Percentiles rank a stretch among this genome's conserved stretches.
phyloP scores from a whole-genome alignment of 2,888 invertebrate genomes.

The Rapana venosa region DNA sequence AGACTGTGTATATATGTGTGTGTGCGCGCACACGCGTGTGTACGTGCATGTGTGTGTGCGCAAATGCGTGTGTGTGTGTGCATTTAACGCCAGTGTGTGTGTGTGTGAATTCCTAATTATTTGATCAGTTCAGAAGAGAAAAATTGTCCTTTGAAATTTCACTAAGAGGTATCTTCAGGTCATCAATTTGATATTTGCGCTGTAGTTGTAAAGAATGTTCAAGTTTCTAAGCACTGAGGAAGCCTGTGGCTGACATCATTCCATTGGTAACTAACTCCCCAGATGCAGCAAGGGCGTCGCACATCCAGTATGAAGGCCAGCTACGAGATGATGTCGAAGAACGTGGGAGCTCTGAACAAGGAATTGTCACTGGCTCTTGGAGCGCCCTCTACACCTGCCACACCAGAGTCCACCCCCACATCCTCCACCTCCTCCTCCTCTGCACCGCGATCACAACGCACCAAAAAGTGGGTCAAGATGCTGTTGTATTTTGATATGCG shows the following conservation, averaged over 20 bases:
- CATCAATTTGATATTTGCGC: no score
- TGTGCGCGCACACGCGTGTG: no score
- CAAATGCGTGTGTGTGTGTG: no score
- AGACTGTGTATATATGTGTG: no score
- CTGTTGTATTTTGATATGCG: no score
- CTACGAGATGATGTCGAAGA: conserved; percentile 86
- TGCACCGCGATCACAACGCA: conserved; percentile 65
- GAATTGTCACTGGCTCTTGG: conserved; percentile 68
- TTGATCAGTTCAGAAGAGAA: no score
- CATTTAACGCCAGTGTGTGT: no score
- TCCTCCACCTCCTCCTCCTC: conserved; percentile 35
- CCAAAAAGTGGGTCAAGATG: conserved; percentile 70
- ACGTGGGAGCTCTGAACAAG: conserved; percentile 67
- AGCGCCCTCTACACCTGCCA: conserved; percentile 65
- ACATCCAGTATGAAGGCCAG: conserved; percentile 96
- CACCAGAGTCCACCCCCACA: conserved; percentile 50
- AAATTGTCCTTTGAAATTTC: no score
- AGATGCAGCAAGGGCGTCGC: conserved; percentile 94
- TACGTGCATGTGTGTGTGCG: no score
- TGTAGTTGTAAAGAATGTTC: no score
- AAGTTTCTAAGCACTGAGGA: not conserved
- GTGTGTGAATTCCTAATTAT: no score
- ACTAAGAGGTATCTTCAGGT: no score
- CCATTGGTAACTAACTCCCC: not conserved
- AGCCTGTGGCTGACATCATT: not conserved